Evolutionary conservation across 2,797 vertebrate genomes (phyloP), one percentile per base, ranked within the genome.

Genomic region (Chlorospingus semifuscus): DNA sequence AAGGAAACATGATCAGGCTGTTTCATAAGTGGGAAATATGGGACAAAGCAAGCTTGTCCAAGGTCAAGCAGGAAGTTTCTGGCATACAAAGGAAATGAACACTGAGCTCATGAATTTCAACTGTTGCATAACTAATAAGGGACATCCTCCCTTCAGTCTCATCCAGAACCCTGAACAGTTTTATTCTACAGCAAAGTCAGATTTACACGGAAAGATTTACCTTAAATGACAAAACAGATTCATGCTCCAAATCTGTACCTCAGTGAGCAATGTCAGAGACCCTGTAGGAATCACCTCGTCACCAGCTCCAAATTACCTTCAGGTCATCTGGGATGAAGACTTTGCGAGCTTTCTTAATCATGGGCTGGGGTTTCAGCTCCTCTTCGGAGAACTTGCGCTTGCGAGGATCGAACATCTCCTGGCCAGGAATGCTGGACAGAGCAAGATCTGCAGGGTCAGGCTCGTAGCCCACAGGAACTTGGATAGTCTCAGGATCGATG

Each of bases 271-370:
- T 37, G 22, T 24, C 56, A 78, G 1, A 30, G 15, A 57, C 37
- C 44, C 46, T 53, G 16, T 18, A 77, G 19, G 7, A 75, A 55
- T 26, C 70, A 76, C 89, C 95, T 97, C 37, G 37, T 91, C 93
- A 98, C 97, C 97, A 97, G 98, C 93, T 97, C 98, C 98, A 98
- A 98, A 91, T 98, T 98, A 99, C 99, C 99, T 99, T 99, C 98
- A 99, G 97, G 96, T 99, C 99, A 1, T 99, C 99, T 0, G 99
- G 99, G 87, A 99, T 99, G 98, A 99, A 99, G 95, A 99, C 97
- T 97, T 99, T 99, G 82, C 99, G 99, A 30, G 99, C 99, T 93
- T 99, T 99, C 97, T 99, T 99, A 97, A 99, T 99, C 99, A 99
- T 99, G 27, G 99, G 99, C 95, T 99, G 99, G 0, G 99, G 99